These are phyloP conservation scores for Tetropium fuscum DNA, from an alignment of 2,888 invertebrate species.

Conservation along the genomic window DNA sequence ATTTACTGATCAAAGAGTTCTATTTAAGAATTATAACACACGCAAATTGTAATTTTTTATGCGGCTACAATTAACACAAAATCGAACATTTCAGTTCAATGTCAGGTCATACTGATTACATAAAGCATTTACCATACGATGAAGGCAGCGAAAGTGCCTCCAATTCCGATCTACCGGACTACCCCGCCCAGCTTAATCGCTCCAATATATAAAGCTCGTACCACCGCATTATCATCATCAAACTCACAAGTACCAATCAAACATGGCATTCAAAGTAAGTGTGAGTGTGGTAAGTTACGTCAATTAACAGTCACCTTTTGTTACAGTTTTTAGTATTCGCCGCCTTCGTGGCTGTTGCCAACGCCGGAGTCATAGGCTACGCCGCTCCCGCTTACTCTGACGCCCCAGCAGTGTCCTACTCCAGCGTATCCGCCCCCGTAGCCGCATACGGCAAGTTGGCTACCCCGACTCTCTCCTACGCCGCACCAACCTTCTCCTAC, in stretches of 20 bases:
- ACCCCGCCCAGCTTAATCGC: no score
- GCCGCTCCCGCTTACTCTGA: slow-evolving; percentile 6
- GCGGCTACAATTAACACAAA: no score
- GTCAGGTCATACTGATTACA: no score
- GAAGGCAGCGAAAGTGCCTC: no score
- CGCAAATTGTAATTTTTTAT: no score
- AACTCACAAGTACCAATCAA: slow-evolving; percentile 30
- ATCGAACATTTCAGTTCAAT: no score
- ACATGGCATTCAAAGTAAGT: slow-evolving; percentile 57
- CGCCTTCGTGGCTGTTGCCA: slow-evolving; percentile 40
- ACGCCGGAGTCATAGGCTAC: slow-evolving; percentile 34
- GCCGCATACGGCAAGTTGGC: slow-evolving; percentile 9
- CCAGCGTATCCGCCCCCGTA: slow-evolving; percentile 15
- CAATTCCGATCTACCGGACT: no score
- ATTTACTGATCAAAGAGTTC: no score
- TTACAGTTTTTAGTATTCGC: slow-evolving; percentile 40
- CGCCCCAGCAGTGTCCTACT: slow-evolving; percentile 11
- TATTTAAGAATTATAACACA: no score
- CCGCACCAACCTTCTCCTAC: slow-evolving; percentile 28
- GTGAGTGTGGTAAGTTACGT: no score
- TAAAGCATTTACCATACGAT: no score
- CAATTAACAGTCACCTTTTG: no score
- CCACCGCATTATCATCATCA: slow-evolving; percentile 24
- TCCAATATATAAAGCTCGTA: slow-evolving; percentile 32
- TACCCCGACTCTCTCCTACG: slow-evolving; percentile 8